Base-by-base conservation (phyloP, 1,140 invertebrate genomes). In the Lepeophtheirus salmonis region DNA sequence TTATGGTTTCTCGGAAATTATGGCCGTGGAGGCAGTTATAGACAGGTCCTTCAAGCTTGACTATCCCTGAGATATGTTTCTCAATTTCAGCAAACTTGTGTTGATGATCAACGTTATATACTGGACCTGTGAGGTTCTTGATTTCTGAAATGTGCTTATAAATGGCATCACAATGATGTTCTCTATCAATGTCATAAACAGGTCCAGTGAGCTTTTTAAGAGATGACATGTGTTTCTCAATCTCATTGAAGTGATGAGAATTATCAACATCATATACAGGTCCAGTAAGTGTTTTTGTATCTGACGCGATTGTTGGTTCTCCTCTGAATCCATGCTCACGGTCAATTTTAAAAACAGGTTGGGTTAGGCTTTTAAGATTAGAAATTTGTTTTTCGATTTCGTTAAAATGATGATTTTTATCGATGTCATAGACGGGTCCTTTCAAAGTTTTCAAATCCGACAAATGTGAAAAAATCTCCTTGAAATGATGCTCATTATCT, bases 221-320 rank as follows among this genome's bases (percentile, higher is more conserved):
- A 21, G 18, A 48, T 2, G 21, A 14, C 21, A 61, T 50, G 4
- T 54, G 48, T 24, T 54, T 17, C 2, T 61, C 59, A 25, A 61
- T 56, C 17, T 61, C 59, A n/a, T 61, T 56, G 25, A 61, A 61
- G 25, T 54, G 48, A 61, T 61, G 59, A 13, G 14, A 14, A 23
- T 20, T 20, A 22, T 61, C 51, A 4, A 56, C 26, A 2, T 25
- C 50, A 56, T 50, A 56, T 3, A 61, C 50, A 6, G 59, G 59
- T 3, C 50, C 50, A 16, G 12, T 52, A 6, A 52, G 18, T 13
- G 50, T 52, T 20, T 52, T 52, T 16, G 20, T n/a, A 20, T 52
- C 50, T 13, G 50, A 16, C 14, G 20, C 3, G 16, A 20, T 20
- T 52, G 50, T 10, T 12, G 16, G 3, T 6, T 10, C 21, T 10